A percentile compares a stretch with the other conserved stretches of the same genome.
Evolutionary conservation across 1,140 invertebrate genomes (phyloP).

Genomic region (Mesaphorura yosii): DNA sequence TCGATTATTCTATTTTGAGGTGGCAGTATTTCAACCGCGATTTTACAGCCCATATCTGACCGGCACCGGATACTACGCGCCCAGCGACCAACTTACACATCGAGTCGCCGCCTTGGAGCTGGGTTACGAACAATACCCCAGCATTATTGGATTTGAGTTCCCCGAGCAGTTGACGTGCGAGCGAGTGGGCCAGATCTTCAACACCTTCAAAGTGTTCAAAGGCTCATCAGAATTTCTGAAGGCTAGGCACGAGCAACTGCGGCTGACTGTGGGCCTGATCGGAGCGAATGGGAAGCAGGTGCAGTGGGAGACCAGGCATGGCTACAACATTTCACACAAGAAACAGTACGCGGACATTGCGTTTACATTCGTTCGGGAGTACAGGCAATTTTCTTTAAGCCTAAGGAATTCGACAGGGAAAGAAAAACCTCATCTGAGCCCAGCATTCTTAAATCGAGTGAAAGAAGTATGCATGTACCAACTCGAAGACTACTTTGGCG

Average conservation of each 20-base stretch:
- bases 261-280: not conserved
- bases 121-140: not conserved
- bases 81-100: not conserved
- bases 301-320: not conserved
- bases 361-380: constrained; percentile 9
- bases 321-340: constrained; percentile 3
- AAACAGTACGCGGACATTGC: constrained; percentile 6
- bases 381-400: not conserved
- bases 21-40: not conserved
- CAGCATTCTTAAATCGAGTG: not conserved
- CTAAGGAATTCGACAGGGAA: not conserved
- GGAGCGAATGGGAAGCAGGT: not conserved
- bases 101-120: not conserved
- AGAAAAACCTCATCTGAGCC: not conserved
- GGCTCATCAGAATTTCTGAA: not conserved
- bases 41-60: constrained; percentile 1
- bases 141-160: constrained; percentile 2
- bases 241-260: not conserved
- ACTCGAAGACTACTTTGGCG: not conserved
- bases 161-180: not conserved
- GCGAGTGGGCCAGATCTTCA: constrained; percentile 5
- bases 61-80: constrained; percentile 1
- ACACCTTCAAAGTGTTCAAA: not conserved
- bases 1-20: no score
- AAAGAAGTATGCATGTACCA: not conserved